phyloP scores from a whole-genome alignment of 2,113 vertebrate genomes.

The Semicossyphus pulcher region DNA sequence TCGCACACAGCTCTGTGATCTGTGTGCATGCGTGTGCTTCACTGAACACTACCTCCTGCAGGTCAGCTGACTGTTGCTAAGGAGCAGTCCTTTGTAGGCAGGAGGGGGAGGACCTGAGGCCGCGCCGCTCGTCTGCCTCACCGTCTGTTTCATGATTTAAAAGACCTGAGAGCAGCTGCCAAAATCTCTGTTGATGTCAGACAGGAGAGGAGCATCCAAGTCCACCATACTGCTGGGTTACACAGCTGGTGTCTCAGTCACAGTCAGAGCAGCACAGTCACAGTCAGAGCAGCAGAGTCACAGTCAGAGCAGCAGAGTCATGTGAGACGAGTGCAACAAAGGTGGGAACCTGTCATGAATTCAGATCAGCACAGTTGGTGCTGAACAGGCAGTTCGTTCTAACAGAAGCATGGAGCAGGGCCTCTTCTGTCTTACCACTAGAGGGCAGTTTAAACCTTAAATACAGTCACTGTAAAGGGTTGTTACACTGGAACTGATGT shows the following conservation, averaged over 20 bases:
- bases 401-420: no score
- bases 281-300: neutral
- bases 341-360: conserved; percentile 24
- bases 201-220: neutral
- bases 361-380: neutral
- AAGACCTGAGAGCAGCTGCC: conserved; percentile 24
- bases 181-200: conserved; percentile 25
- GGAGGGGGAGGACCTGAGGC: conserved; percentile 36
- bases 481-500: no score
- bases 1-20: conserved; percentile 11
- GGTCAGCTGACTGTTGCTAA: conserved; percentile 78
- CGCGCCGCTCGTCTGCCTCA: conserved; percentile 13
- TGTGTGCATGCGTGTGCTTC: conserved; percentile 49
- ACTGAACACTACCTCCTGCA: conserved; percentile 50
- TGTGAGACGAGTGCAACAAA: neutral
- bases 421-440: conserved; percentile 19
- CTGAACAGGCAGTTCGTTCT: neutral
- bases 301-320: neutral
- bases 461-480: no score
- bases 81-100: conserved; percentile 54
- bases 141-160: conserved; percentile 44
- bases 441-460: conserved; percentile 20
- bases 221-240: neutral
- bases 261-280: no score
- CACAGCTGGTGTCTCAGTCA: conserved; percentile 1